Evolutionary conservation across 1,140 invertebrate genomes (phyloP).

Genomic region (Acyrthosiphon pisum): DNA sequence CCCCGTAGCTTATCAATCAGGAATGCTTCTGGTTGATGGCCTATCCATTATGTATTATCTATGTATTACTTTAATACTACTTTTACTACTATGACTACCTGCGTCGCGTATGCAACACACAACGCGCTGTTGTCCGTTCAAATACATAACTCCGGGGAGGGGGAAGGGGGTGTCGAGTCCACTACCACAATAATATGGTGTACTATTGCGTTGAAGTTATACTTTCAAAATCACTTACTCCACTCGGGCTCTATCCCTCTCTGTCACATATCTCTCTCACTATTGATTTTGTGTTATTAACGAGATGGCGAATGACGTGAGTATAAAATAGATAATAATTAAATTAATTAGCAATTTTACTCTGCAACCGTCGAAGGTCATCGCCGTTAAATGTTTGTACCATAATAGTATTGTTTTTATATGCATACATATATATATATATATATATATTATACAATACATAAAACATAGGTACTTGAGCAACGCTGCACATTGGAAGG

Average conservation of each 20-base stretch:
- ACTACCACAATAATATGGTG: not conserved
- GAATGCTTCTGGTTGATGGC: too few species aligned
- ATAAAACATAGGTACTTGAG: not conserved
- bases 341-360: not conserved
- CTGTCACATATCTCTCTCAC: not conserved
- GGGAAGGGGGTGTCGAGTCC: not conserved
- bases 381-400: not conserved
- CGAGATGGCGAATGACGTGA: not conserved
- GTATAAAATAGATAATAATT: conserved; percentile 14
- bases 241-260: not conserved
- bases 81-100: not conserved
- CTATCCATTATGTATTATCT: too few species aligned
- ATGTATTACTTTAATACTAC: not conserved
- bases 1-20: too few species aligned
- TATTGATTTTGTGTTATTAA: not conserved
- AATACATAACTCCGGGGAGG: not conserved
- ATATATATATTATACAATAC: too few species aligned
- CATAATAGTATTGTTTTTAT: conserved; percentile 32
- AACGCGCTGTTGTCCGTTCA: not conserved
- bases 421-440: not conserved
- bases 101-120: not conserved
- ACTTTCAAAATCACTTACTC: not conserved
- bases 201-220: not conserved
- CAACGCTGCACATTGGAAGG: not conserved
- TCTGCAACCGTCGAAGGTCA: conserved; percentile 6